Base-by-base conservation (phyloP, 2,888 invertebrate species). In the Ypsolopha scabrella region DNA sequence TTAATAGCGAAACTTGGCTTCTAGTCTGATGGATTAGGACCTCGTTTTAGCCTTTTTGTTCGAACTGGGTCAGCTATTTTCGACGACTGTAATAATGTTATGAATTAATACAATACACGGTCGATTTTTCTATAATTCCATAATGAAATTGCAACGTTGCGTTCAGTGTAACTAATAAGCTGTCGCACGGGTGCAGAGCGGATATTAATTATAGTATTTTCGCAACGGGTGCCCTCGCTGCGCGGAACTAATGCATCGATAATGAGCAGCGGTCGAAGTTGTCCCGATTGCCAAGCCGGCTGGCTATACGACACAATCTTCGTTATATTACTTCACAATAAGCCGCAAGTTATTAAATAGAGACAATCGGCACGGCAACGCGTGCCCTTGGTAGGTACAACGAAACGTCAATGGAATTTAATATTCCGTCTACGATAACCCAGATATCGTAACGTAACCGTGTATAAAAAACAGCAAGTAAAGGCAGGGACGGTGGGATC, bases 381-480 rank as follows among this genome's bases (percentile, higher is more conserved):
- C 67, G 70, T 76, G 80, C 75, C 83, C 81, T 83, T 81, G 62
- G 73, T 71, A 72, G 66, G 72, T 70, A 70, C 69, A 66, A 66
- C 69, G 58, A 66, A 74, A 76, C 70, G 75, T 79, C 83, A 80
- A 80, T 80, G 82, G 72, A 82, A 80, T 76, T 76, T 75, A 80
- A 82, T 85, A 85, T 80, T 74, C 74, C 62, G 69, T 67, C 64
- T 70, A 74, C 76, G 70, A 72, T 85, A 83, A 85, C 85, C 83
- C 75, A 80, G 83, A 78, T 85, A 78, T 75, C 63, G 77, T 75
- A 76, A 73, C 70, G 69, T 68, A 70, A 64, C 70, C 66, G 68
- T 69, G 67, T 68, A 68, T 71, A 75, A 79, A 76, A 79, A 76
- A 68, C 65, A 64, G 68, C 68, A 74, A 80, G 80, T 77, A 70